Evolutionary conservation across 2,113 vertebrate species (phyloP).

Genomic region (Meles meles): DNA sequence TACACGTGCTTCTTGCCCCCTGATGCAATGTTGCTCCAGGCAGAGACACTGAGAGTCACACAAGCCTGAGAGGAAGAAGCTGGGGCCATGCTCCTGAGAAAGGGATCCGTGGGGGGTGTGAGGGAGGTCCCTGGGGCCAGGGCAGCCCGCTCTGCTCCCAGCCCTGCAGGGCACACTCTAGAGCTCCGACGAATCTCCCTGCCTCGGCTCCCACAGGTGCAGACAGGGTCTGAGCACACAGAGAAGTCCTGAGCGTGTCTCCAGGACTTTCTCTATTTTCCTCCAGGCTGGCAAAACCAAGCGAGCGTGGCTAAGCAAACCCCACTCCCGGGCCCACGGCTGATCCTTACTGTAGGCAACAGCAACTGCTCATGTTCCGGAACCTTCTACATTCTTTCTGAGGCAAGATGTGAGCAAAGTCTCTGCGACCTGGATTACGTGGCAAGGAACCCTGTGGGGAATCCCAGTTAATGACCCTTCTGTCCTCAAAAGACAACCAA

Average conservation of each 20-base stretch:
- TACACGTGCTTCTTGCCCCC: background rate
- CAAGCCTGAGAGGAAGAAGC: background rate
- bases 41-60: background rate
- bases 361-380: background rate
- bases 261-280: background rate
- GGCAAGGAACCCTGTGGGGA: background rate
- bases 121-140: background rate
- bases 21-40: background rate
- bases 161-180: background rate
- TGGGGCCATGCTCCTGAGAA: background rate
- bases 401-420: background rate
- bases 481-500: background rate
- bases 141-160: background rate
- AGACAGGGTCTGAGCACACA: background rate
- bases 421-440: background rate
- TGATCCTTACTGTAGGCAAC: background rate
- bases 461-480: background rate
- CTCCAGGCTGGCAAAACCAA: background rate
- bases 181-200: background rate
- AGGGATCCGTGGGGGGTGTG: background rate
- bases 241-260: background rate
- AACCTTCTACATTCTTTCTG: background rate
- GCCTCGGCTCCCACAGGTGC: background rate
- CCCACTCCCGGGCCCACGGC: no score
- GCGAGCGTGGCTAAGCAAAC: background rate